Percentiles rank a stretch among this genome's conserved stretches.
phyloP scores from a whole-genome alignment of 2,888 invertebrate species.

The Hirudinaria manillensis region DNA sequence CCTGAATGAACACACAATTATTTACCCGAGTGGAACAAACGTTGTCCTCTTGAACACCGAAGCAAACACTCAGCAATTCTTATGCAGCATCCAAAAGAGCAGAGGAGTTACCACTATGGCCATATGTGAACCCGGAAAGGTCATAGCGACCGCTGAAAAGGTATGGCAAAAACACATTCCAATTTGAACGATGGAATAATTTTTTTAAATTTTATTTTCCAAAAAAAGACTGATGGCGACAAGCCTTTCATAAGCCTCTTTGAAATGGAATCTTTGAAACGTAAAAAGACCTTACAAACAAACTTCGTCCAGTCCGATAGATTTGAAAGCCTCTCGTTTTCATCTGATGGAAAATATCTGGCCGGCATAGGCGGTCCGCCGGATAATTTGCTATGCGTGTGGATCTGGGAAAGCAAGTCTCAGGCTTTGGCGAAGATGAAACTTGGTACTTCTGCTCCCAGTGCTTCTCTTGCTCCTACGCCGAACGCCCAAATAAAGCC shows the following conservation, averaged over 20 bases:
- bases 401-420: conserved; percentile 27
- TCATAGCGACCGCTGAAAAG: conserved; percentile 22
- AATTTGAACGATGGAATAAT: neutral
- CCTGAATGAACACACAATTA: conserved; percentile 14
- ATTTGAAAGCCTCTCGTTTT: conserved; percentile 23
- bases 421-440: conserved; percentile 22
- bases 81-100: conserved; percentile 12
- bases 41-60: conserved; percentile 20
- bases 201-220: neutral
- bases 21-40: conserved; percentile 23
- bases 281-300: conserved; percentile 9
- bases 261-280: conserved; percentile 21
- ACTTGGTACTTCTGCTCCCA: neutral
- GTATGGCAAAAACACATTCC: neutral
- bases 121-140: neutral
- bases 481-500: neutral
- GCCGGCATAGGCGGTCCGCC: conserved; percentile 21
- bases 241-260: conserved; percentile 28
- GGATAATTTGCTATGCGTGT: conserved; percentile 19
- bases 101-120: conserved; percentile 25
- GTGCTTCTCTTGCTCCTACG: neutral
- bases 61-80: conserved; percentile 18
- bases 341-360: conserved; percentile 28
- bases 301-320: conserved; percentile 18
- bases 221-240: conserved; percentile 24